phyloP scores from a whole-genome alignment of 2,113 vertebrate species.

The Sinocyclocheilus grahami region DNA sequence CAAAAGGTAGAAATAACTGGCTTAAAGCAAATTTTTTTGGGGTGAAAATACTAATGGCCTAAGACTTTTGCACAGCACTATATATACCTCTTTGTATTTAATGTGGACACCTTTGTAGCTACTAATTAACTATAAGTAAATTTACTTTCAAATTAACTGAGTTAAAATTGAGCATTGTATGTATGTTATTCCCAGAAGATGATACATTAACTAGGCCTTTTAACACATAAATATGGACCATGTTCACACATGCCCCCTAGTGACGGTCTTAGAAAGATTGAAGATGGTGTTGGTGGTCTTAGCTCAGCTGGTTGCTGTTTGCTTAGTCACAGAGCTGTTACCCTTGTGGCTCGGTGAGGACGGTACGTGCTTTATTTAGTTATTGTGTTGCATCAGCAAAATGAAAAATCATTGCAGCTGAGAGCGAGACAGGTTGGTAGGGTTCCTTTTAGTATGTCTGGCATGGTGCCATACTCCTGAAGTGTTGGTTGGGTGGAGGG shows the following conservation, averaged over 20 bases:
- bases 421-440: neutral
- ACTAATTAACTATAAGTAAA: neutral
- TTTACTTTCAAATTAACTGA: neutral
- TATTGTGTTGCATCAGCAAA: slow-evolving; percentile 20
- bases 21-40: too few species aligned
- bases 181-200: neutral
- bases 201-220: neutral
- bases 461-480: neutral
- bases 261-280: slow-evolving; percentile 22
- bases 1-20: too few species aligned
- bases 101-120: neutral
- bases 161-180: neutral
- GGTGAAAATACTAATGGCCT: too few species aligned
- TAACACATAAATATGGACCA: neutral
- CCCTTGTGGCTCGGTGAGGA: neutral
- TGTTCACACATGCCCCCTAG: slow-evolving; percentile 54
- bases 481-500: neutral
- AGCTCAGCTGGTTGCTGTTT: neutral
- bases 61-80: too few species aligned
- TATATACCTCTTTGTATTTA: neutral
- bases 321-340: slow-evolving; percentile 28
- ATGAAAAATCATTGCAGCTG: neutral
- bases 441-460: neutral
- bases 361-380: neutral
- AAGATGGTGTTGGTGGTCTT: neutral